These are phyloP conservation scores for Drosophila kepulauana DNA, from an alignment of 1,140 invertebrate species.

Conservation along the genomic window DNA sequence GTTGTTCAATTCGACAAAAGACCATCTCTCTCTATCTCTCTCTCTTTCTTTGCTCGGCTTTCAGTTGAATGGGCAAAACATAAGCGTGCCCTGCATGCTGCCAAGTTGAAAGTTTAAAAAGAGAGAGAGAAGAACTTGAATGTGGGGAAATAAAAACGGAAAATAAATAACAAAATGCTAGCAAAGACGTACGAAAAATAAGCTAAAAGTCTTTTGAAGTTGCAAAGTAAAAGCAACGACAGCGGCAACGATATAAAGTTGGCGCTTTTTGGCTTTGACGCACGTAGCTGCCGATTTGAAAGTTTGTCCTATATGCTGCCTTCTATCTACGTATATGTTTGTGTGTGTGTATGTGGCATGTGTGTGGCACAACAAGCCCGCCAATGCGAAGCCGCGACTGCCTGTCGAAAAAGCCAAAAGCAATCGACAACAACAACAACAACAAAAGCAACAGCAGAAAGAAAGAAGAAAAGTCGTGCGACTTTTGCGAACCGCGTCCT, in stretches of 20 bases:
- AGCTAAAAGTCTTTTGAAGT: conserved; percentile 64
- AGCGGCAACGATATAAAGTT: conserved; percentile 71
- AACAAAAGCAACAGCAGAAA: conserved; percentile 11
- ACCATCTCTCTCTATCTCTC: neutral
- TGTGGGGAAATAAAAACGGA: conserved; percentile 23
- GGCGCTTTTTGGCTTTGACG: conserved; percentile 79
- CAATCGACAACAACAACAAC: conserved; percentile 60
- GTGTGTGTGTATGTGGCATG: conserved; percentile 32
- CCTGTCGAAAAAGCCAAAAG: conserved; percentile 44
- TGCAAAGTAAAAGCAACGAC: conserved; percentile 52
- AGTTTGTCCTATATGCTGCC: conserved; percentile 52
- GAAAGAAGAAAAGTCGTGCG: conserved; percentile 29
- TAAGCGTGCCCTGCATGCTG: conserved; percentile 22
- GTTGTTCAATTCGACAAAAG: conserved; percentile 27
- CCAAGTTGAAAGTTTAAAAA: conserved; percentile 1
- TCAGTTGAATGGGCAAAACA: conserved; percentile 26
- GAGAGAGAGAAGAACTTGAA: conserved; percentile 1
- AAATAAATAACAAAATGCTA: conserved; percentile 65
- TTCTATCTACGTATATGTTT: conserved; percentile 25
- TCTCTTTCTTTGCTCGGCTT: neutral
- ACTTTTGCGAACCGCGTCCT: conserved; percentile 28
- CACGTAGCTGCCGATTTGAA: conserved; percentile 80
- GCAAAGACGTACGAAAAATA: conserved; percentile 49
- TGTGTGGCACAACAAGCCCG: conserved; percentile 34
- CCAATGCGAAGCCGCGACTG: conserved; percentile 26